A percentile compares a stretch with the other conserved stretches of the same genome.
These are phyloP conservation scores for Typhlichthys subterraneus DNA, from an alignment of 2,797 vertebrate genomes.

Conservation along the genomic window DNA sequence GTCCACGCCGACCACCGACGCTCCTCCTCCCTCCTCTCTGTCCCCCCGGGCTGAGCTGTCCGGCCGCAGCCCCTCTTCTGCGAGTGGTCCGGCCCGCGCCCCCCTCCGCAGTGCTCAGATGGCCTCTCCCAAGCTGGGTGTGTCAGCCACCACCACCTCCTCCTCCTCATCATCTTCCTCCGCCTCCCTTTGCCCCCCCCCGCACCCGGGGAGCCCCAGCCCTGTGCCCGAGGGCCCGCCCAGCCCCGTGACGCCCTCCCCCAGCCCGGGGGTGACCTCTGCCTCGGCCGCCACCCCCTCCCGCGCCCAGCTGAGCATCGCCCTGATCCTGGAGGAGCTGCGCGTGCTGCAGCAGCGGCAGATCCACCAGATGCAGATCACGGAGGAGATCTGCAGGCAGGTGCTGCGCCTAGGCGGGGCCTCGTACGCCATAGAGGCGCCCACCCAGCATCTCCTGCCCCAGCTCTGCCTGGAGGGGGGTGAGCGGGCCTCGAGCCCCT, in stretches of 20 bases:
- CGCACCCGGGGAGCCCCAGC: constrained; percentile 83
- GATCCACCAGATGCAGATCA: constrained; percentile 95
- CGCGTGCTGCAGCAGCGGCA: constrained; percentile 89
- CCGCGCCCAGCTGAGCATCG: constrained; percentile 84
- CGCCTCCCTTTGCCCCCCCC: constrained; percentile 76
- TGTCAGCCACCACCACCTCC: constrained; percentile 79
- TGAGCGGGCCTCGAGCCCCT: constrained; percentile 60
- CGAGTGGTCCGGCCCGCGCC: constrained; percentile 39
- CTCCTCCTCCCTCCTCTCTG: constrained; percentile 22
- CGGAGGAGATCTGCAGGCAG: constrained; percentile 91
- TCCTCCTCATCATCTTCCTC: constrained; percentile 78
- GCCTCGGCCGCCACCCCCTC: constrained; percentile 72
- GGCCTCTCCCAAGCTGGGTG: constrained; percentile 82
- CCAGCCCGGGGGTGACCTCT: constrained; percentile 74
- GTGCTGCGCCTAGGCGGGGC: constrained; percentile 84
- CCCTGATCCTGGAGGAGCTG: constrained; percentile 89
- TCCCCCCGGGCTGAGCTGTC: constrained; percentile 35
- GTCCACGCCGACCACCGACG: constrained; percentile 33
- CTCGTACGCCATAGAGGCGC: constrained; percentile 68
- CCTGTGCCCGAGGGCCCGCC: constrained; percentile 83
- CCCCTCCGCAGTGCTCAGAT: constrained; percentile 55
- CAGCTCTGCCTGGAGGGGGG: constrained; percentile 81
- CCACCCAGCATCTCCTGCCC: constrained; percentile 72
- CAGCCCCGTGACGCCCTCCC: constrained; percentile 78
- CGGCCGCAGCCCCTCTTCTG: constrained; percentile 43